Percentiles rank a stretch among this genome's conserved stretches.
Conservation (phyloP, 2,113 vertebrate genomes). For the Charina bottae region DNA sequence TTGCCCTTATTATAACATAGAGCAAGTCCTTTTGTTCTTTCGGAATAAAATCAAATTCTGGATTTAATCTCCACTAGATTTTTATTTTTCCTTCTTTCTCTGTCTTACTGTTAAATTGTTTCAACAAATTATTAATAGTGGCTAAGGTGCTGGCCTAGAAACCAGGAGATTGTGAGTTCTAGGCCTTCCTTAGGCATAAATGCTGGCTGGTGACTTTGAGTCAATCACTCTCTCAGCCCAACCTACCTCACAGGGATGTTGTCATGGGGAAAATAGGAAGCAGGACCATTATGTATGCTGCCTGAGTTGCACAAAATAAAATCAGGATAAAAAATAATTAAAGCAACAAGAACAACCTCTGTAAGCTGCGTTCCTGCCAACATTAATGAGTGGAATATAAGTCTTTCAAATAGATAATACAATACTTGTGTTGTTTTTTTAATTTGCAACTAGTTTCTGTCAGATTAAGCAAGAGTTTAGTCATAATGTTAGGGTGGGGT, state of each 20-base stretch:
- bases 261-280: not conserved
- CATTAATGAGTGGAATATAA: not conserved
- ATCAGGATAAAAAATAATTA: too few relatives aligned
- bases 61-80: not conserved
- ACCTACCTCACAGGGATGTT: too few relatives aligned
- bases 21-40: not conserved
- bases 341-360: too few relatives aligned
- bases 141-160: not conserved
- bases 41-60: not conserved
- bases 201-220: too few relatives aligned
- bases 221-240: too few relatives aligned
- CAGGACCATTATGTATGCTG: not conserved
- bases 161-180: not conserved
- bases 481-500: not conserved
- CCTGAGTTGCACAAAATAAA: not conserved
- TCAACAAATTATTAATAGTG: not conserved
- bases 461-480: not conserved
- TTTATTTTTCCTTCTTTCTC: not conserved
- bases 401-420: not conserved
- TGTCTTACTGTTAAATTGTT: not conserved
- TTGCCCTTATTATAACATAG: not conserved
- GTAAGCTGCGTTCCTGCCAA: not conserved
- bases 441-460: conserved; percentile 13
- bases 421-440: conserved; percentile 47
- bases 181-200: too few relatives aligned